Evolutionary conservation across 2,888 invertebrate species (phyloP), one percentile per base, ranked within the genome.

Genomic region (Cosmopolites sordidus): DNA sequence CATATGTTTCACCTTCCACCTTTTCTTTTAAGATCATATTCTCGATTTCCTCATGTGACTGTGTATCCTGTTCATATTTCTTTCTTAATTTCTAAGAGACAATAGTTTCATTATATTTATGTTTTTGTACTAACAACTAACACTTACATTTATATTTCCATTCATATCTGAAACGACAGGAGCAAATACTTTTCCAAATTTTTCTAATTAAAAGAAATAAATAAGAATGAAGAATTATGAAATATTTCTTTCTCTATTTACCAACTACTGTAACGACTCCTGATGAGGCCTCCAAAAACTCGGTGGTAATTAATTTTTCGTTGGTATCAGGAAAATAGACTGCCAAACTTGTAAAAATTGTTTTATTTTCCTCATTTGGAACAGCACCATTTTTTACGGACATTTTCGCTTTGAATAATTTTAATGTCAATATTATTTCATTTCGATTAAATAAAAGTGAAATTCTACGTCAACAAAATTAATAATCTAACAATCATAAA

Each of bases 131-230:
- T 9, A 12, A 33, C 4, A 12, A n/a, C 11, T 5, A 6, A 12
- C 11, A 72, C 78, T 79, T 75, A 87, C 89, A 69, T 82, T 79
- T 61, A 89, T 83, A 72, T 89, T 89, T 63, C 84, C 84, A 73
- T 82, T 81, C 81, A 90, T 86, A 66, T 90, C 89, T 71, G 80
- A 80, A 64, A 83, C 84, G 37, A 89, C 83, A 17, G 88, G 86
- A 41, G 82, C 77, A 72, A 89, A 88, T 12, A 83, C 74, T 72
- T 82, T 84, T 45, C 89, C 89, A 68, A 89, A 82, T 61, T 80
- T 79, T 65, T 87, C 89, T 87, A 76, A 60, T 79, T 79, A 39
- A 38, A 42, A 50, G 12, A 22, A 39, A 15, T 33, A 48, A 33
- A 46, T 43, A 41, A 33, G 39, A 56, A 52, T 54, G 27, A 41